Evolutionary conservation across 2,797 vertebrate genomes (phyloP).

Genomic region (Phalanger gymnotis): DNA sequence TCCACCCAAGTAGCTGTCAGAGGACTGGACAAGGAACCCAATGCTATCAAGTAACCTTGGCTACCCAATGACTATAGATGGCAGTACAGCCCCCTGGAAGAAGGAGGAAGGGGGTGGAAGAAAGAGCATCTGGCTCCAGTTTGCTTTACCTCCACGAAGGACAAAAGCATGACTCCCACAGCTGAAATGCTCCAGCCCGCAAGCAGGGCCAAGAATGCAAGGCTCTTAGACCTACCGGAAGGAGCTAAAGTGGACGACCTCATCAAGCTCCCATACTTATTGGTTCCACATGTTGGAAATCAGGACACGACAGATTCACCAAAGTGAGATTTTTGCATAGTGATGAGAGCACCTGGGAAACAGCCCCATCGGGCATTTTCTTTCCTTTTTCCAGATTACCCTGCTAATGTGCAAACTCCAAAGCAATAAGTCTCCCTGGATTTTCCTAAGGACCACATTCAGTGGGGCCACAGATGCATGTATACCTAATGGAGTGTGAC

Average conservation of each 20-base stretch:
- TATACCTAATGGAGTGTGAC: slow-evolving; percentile 12
- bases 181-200: not conserved
- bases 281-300: not conserved
- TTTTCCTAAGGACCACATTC: not conserved
- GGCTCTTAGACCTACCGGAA: not conserved
- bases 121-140: not conserved
- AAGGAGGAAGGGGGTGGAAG: not conserved
- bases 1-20: not conserved
- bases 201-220: not conserved
- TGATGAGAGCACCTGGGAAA: not conserved
- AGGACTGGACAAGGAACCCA: not conserved
- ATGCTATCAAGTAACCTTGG: not conserved
- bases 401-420: slow-evolving; percentile 1
- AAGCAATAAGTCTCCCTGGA: not conserved
- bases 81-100: not conserved
- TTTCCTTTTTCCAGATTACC: slow-evolving; percentile 14
- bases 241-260: not conserved
- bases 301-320: not conserved
- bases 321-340: not conserved
- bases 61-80: not conserved
- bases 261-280: not conserved
- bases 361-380: not conserved
- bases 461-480: not conserved
- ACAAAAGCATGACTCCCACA: not conserved
- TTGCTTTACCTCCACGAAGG: not conserved